Percentiles rank a stretch among this genome's conserved stretches.
Evolutionary conservation across 2,888 invertebrate species (phyloP).

Genomic region (Polia nebulosa): DNA sequence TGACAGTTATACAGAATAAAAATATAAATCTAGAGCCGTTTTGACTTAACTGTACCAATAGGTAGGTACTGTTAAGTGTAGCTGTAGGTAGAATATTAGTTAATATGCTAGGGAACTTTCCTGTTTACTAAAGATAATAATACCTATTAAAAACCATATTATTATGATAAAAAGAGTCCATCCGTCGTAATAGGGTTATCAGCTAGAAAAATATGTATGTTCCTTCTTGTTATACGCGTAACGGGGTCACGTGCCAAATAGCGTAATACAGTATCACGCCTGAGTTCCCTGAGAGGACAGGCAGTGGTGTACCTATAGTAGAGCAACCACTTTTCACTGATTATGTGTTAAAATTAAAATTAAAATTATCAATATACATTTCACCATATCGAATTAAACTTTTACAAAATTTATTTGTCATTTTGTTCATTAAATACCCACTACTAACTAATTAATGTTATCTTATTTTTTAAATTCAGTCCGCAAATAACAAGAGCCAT

Average conservation of each 20-base stretch:
- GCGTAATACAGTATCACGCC: background rate
- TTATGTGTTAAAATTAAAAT: no score
- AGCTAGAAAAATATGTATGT: slow-evolving; percentile 47
- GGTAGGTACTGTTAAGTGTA: no score
- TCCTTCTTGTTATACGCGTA: slow-evolving; percentile 34
- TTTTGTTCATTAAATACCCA: background rate
- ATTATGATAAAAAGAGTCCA: slow-evolving; percentile 30
- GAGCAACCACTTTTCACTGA: no score
- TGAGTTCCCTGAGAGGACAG: background rate
- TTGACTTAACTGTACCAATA: background rate
- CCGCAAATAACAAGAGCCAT: background rate
- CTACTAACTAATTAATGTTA: background rate
- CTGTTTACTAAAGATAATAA: slow-evolving; percentile 16
- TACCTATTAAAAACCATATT: slow-evolving; percentile 1
- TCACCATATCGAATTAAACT: no score
- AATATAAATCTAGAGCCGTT: no score
- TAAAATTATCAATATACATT: no score
- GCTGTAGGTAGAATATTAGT: no score
- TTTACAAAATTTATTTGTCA: no score
- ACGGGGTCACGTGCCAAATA: slow-evolving; percentile 38
- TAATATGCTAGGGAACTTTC: background rate
- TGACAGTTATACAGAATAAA: no score
- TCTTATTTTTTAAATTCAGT: background rate
- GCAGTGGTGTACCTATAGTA: background rate
- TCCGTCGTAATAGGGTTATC: slow-evolving; percentile 53